A percentile compares a stretch with the other conserved stretches of the same genome.
Evolutionary conservation across 2,113 vertebrate genomes (phyloP).

Genomic region (Hirundichthys speculiger): DNA sequence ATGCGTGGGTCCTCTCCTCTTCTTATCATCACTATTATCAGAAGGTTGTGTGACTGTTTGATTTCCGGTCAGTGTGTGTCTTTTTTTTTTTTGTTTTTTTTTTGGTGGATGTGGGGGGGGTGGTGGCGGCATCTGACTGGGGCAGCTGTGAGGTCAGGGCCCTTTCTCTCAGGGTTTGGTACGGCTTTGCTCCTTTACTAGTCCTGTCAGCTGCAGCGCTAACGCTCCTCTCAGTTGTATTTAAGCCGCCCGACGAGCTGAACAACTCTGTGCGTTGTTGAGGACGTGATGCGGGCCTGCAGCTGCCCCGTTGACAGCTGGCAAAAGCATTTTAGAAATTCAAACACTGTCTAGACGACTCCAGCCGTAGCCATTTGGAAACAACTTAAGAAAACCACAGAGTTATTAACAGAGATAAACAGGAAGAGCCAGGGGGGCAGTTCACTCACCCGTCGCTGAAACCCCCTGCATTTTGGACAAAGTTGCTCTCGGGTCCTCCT

Average conservation of each 20-base stretch:
- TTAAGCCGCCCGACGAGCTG: slow-evolving; percentile 7
- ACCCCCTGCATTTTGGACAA: slow-evolving; percentile 75
- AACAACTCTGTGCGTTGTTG: slow-evolving; percentile 21
- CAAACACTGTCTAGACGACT: slow-evolving; percentile 50
- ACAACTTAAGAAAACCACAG: slow-evolving; percentile 34
- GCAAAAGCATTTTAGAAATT: slow-evolving; percentile 62
- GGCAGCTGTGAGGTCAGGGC: slow-evolving; percentile 48
- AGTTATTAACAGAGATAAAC: not conserved
- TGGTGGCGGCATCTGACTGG: slow-evolving; percentile 1
- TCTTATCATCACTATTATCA: not conserved
- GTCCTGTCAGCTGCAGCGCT: slow-evolving; percentile 19
- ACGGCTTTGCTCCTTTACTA: slow-evolving; percentile 49
- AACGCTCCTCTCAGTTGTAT: slow-evolving; percentile 8
- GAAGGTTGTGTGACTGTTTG: slow-evolving; percentile 4
- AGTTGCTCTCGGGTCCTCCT: slow-evolving; percentile 47
- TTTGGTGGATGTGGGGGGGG: too few relatives aligned
- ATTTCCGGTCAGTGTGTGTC: slow-evolving; percentile 23
- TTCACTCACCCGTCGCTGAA: slow-evolving; percentile 72
- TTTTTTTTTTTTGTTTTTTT: too few relatives aligned
- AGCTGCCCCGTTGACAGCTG: slow-evolving; percentile 76
- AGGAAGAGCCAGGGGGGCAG: not conserved
- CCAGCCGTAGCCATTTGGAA: slow-evolving; percentile 43
- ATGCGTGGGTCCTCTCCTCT: slow-evolving; percentile 16
- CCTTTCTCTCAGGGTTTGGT: slow-evolving; percentile 37
- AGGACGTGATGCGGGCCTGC: slow-evolving; percentile 42